A percentile compares a stretch with the other conserved stretches of the same genome.
Conservation (phyloP, 2,888 invertebrate species). For the Nipponacmea schrenckii region DNA sequence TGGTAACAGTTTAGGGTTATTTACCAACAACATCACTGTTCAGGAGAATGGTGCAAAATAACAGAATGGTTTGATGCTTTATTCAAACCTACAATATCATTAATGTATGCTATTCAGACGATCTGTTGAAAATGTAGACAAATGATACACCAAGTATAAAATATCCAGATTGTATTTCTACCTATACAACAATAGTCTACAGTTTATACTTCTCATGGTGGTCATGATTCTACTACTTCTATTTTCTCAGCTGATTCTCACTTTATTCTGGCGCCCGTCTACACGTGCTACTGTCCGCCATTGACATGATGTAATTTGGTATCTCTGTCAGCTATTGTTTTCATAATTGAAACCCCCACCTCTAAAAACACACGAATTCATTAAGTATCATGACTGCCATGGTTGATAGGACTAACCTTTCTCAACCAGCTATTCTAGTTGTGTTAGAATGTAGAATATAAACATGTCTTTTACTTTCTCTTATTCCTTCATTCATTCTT, state of each 20-base stretch:
- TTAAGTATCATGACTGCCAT: conserved; percentile 1
- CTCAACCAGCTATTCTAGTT: neutral
- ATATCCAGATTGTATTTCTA: no score
- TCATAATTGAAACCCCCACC: conserved; percentile 4
- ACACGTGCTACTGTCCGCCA: conserved; percentile 1
- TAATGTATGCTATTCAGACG: no score
- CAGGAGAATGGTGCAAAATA: no score
- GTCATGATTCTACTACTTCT: neutral
- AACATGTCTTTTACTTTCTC: conserved; percentile 2
- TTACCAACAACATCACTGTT: no score
- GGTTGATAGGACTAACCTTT: neutral
- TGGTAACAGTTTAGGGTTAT: no score
- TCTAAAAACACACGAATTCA: conserved; percentile 6
- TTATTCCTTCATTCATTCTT: neutral
- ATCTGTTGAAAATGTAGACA: no score
- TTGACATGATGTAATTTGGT: conserved; percentile 7
- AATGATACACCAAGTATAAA: no score
- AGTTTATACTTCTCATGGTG: neutral
- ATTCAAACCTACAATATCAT: no score
- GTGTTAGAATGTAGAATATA: neutral
- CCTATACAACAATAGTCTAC: no score
- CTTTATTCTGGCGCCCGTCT: conserved; percentile 5
- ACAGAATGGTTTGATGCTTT: no score
- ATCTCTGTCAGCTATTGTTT: conserved; percentile 6
- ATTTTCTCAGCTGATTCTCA: conserved; percentile 3